Percentiles rank a stretch among this genome's conserved stretches.
Evolutionary conservation across 2,888 invertebrate genomes (phyloP).

Genomic region (Ischnura elegans): DNA sequence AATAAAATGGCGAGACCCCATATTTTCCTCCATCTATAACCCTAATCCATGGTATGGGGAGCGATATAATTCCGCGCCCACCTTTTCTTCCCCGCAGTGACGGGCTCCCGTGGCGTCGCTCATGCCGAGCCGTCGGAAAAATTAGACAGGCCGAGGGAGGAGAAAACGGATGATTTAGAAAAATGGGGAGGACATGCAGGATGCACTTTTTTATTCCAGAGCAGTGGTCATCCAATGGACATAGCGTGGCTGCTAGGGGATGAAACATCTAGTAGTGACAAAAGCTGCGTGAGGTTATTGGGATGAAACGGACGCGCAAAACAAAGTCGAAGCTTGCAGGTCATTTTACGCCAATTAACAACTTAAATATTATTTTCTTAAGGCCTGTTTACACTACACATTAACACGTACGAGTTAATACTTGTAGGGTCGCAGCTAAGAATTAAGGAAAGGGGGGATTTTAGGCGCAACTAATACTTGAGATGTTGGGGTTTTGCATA

Average conservation of each 20-base stretch:
- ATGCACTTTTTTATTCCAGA: neutral
- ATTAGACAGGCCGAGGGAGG: neutral
- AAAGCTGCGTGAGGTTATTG: neutral
- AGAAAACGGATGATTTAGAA: neutral
- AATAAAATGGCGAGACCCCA: too few relatives aligned
- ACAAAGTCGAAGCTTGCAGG: too few relatives aligned
- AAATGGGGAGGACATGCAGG: neutral
- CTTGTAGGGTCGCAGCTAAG: too few relatives aligned
- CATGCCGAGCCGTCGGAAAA: constrained; percentile 8
- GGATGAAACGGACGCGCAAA: neutral
- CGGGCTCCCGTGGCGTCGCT: constrained; percentile 44
- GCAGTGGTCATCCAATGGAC: neutral
- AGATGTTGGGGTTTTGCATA: too few relatives aligned
- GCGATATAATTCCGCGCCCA: constrained; percentile 58
- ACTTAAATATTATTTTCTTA: too few relatives aligned
- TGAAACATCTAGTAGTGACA: neutral
- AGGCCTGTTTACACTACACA: too few relatives aligned
- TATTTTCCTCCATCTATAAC: too few relatives aligned
- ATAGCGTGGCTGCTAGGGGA: neutral
- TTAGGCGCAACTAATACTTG: too few relatives aligned
- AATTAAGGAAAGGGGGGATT: too few relatives aligned
- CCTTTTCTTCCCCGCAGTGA: constrained; percentile 49
- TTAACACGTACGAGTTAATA: too few relatives aligned
- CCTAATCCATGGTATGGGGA: too few relatives aligned
- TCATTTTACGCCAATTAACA: too few relatives aligned